These are phyloP conservation scores for Stomatorhinus ivindoensis DNA, from an alignment of 2,113 vertebrate genomes.

Conservation along the genomic window DNA sequence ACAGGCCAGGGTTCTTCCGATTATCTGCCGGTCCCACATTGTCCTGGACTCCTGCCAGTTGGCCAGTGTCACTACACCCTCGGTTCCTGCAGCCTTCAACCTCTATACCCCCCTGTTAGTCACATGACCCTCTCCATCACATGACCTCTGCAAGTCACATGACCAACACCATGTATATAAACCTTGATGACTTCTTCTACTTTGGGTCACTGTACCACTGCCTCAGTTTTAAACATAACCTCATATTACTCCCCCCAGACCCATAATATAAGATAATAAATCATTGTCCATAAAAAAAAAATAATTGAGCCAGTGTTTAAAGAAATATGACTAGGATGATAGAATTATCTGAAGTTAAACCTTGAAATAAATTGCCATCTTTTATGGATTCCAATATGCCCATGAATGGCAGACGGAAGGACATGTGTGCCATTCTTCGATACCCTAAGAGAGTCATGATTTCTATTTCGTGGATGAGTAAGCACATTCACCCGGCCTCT, in stretches of 20 bases:
- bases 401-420: conserved; percentile 36
- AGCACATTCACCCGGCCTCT: conserved; percentile 44
- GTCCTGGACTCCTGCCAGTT: conserved; percentile 28
- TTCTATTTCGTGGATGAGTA: conserved; percentile 57
- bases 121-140: not conserved
- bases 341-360: conserved; percentile 49
- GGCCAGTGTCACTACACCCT: conserved; percentile 5
- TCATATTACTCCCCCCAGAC: conserved; percentile 37
- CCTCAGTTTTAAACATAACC: conserved; percentile 37
- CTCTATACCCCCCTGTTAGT: not conserved
- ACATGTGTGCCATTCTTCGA: conserved; percentile 40
- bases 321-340: conserved; percentile 45
- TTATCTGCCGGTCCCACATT: conserved; percentile 53
- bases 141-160: not conserved
- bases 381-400: conserved; percentile 50
- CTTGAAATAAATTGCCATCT: conserved; percentile 44
- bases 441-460: conserved; percentile 38
- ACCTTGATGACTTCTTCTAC: conserved; percentile 26
- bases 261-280: conserved; percentile 46
- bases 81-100: not conserved
- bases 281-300: conserved; percentile 41
- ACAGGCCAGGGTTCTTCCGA: conserved; percentile 28
- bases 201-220: conserved; percentile 51
- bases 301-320: conserved; percentile 35
- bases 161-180: not conserved